Percentiles rank a stretch among this genome's conserved stretches.
These are phyloP conservation scores for Garrulus glandarius DNA, from an alignment of 2,797 vertebrate genomes.

Conservation along the genomic window DNA sequence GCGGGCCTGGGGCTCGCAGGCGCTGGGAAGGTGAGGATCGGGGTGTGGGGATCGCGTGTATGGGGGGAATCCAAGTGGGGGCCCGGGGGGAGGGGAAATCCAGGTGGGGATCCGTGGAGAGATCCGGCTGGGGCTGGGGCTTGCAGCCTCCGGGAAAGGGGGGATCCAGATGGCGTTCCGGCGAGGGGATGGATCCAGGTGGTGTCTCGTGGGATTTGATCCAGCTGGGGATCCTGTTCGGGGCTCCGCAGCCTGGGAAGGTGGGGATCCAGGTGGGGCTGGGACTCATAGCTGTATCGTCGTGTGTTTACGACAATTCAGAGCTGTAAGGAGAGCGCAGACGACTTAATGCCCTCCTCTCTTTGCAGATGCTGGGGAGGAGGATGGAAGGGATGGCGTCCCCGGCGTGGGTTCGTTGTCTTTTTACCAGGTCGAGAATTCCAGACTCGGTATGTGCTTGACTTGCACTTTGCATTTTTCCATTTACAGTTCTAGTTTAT, in stretches of 20 bases:
- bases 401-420: conserved; percentile 64
- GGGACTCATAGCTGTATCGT: not conserved
- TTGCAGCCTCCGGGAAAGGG: not conserved
- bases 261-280: no score
- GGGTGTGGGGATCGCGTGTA: fast-evolving
- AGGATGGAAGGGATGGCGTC: conserved; percentile 17
- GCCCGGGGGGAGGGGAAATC: no score
- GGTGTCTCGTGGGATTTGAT: not conserved
- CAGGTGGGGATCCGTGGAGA: not conserved
- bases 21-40: not conserved
- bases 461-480: not conserved
- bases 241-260: not conserved
- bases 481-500: not conserved
- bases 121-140: no score
- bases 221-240: not conserved
- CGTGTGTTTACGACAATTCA: not conserved
- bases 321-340: not conserved
- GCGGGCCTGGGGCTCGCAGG: fast-evolving
- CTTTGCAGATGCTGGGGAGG: conserved; percentile 54
- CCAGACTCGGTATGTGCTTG: conserved; percentile 71
- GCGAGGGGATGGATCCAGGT: no score
- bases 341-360: fast-evolving
- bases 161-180: not conserved
- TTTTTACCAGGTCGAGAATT: conserved; percentile 76
- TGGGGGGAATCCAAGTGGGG: no score